Percentiles rank a stretch among this genome's conserved stretches.
phyloP scores from a whole-genome alignment of 2,888 invertebrate species.

The Leptopterna dolabrata region DNA sequence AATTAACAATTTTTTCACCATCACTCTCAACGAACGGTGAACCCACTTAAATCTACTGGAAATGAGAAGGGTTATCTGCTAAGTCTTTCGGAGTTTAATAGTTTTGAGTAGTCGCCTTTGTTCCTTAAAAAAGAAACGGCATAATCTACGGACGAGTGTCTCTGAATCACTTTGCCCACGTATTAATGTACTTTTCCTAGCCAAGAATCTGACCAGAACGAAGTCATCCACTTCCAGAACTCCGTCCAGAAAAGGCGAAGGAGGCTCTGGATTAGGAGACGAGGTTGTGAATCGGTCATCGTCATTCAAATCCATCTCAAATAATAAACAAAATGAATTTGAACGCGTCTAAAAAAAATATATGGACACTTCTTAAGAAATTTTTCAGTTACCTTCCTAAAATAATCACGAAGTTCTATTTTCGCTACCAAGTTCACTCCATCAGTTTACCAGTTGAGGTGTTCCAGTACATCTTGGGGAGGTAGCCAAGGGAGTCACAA shows the following conservation, averaged over 20 bases:
- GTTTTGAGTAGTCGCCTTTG: not conserved
- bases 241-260: constrained; percentile 8
- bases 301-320: not conserved
- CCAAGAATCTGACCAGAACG: constrained; percentile 19
- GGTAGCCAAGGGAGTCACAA: not conserved
- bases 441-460: not conserved
- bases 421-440: no score
- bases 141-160: not conserved
- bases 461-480: not conserved
- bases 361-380: no score
- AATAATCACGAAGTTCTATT: no score
- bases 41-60: not conserved
- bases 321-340: no score
- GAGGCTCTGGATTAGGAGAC: not conserved
- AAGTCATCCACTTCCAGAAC: constrained; percentile 9
- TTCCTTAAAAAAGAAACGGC: constrained; percentile 4
- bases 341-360: no score
- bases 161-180: not conserved
- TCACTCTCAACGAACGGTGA: constrained; percentile 6
- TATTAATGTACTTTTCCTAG: not conserved
- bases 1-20: no score
- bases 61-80: not conserved
- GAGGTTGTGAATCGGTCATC: not conserved
- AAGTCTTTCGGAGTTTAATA: not conserved
- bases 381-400: no score